Percentiles rank a stretch among this genome's conserved stretches.
Conservation (phyloP, 2,888 invertebrate genomes). For the Xestia ashworthii region DNA sequence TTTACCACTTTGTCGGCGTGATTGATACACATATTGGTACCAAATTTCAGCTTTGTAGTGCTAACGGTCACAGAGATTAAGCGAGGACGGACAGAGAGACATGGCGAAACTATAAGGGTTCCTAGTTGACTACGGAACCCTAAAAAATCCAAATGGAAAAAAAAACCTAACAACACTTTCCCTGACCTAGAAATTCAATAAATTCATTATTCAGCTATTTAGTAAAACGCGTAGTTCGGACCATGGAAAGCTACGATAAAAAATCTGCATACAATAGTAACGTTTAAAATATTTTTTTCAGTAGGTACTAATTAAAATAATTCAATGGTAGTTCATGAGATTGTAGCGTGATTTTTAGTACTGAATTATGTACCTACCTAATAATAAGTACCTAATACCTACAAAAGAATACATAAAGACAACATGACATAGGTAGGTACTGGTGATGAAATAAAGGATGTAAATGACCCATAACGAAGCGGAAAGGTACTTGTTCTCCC, state of each 20-base stretch:
- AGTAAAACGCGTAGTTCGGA: neutral
- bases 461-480: neutral
- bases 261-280: constrained; percentile 32
- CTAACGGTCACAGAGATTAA: too few species aligned
- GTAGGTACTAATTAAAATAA: neutral
- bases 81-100: too few species aligned
- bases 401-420: neutral
- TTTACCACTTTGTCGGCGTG: too few species aligned
- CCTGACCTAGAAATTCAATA: constrained; percentile 1
- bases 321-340: neutral
- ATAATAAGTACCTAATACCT: neutral
- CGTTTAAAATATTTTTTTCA: neutral
- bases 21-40: too few species aligned
- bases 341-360: neutral
- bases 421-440: too few species aligned
- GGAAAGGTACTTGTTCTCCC: neutral
- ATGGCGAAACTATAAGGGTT: too few species aligned
- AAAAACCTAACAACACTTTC: neutral
- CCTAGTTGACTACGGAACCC: too few species aligned
- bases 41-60: too few species aligned
- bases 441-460: too few species aligned
- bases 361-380: neutral
- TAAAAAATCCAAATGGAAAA: constrained; percentile 11
- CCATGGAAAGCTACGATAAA: constrained; percentile 24
- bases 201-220: constrained; percentile 17